Conservation (phyloP, 53 echinoderm and acorn worm genomes). For the Pentamera pediparva region DNA sequence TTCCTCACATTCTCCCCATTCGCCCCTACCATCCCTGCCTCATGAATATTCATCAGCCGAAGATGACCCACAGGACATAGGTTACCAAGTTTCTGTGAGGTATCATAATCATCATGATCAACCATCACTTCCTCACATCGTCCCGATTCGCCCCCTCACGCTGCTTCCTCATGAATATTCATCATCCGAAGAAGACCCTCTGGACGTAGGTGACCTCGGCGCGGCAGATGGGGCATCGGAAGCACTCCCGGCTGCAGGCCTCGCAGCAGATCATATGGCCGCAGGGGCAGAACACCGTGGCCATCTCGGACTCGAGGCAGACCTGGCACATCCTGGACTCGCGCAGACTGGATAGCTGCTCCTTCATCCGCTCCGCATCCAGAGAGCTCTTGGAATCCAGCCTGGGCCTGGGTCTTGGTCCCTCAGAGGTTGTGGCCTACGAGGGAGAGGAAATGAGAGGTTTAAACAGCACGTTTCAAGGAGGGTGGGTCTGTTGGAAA, state of each 20-base stretch:
- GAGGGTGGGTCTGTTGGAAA: no score
- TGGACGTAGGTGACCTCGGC: slow-evolving; percentile 90
- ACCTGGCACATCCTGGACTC: slow-evolving; percentile 86
- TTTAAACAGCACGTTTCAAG: no score
- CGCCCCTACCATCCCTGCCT: no score
- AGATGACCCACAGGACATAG: no score
- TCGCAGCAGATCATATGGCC: slow-evolving; percentile 99
- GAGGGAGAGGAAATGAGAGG: neutral
- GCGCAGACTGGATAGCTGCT: slow-evolving; percentile 68
- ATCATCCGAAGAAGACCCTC: slow-evolving; percentile 83
- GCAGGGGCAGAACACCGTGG: slow-evolving; percentile 92
- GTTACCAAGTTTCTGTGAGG: neutral
- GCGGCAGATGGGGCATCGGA: slow-evolving; percentile 82
- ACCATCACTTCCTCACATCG: no score
- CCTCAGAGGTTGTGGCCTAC: slow-evolving; percentile 16
- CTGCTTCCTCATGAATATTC: neutral
- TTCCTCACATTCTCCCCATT: no score
- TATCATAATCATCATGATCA: no score
- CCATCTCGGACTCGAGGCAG: slow-evolving; percentile 83
- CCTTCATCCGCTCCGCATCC: slow-evolving; percentile 64
- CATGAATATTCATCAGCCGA: no score
- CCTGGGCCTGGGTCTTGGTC: slow-evolving; percentile 11
- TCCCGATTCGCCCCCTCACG: no score
- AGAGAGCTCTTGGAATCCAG: slow-evolving; percentile 21
- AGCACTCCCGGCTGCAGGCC: slow-evolving; percentile 79